Conservation (phyloP, 2,113 vertebrate species). For the Theristicus caerulescens region DNA sequence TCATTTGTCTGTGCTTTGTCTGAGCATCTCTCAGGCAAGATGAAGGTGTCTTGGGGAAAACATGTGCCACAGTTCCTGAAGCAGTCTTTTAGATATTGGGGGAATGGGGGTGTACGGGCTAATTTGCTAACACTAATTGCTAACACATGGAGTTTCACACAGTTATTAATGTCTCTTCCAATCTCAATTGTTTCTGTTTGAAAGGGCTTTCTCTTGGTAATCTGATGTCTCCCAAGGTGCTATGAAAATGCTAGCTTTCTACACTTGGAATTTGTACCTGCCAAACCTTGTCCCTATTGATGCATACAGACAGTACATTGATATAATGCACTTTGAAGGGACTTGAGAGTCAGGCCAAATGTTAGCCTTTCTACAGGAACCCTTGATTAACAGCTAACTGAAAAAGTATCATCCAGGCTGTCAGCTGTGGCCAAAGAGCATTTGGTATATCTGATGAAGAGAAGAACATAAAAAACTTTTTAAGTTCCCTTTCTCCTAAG, state of each 20-base stretch:
- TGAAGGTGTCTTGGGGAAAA: not conserved
- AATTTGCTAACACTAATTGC: not conserved
- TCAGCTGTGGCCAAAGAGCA: not conserved
- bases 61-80: not conserved
- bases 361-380: not conserved
- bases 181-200: not conserved
- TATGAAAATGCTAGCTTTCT: not conserved
- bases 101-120: not conserved
- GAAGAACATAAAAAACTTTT: not conserved
- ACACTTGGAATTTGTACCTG: not conserved
- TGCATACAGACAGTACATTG: rapidly evolving
- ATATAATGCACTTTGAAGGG: not conserved
- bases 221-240: not conserved
- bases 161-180: not conserved
- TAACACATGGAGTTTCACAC: not conserved
- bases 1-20: not conserved
- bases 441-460: not conserved
- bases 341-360: not conserved
- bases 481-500: not conserved
- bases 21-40: not conserved
- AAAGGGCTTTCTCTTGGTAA: not conserved
- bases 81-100: not conserved
- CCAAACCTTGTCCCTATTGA: rapidly evolving
- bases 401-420: not conserved
- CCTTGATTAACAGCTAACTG: not conserved